Conservation (phyloP, 2,797 vertebrate species). For the Galago senegalensis region DNA sequence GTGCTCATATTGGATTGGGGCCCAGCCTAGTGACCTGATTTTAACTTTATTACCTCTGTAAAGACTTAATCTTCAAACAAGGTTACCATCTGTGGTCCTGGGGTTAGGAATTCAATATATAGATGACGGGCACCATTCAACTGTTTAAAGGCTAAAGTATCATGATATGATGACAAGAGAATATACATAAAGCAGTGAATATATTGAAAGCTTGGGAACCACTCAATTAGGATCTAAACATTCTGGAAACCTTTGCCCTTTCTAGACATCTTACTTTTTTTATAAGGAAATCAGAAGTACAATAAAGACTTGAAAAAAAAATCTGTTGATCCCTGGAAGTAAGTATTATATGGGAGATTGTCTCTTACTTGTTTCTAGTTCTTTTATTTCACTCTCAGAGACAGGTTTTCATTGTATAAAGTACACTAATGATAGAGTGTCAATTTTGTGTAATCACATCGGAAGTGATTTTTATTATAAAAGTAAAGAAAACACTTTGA, state of each 20-base stretch:
- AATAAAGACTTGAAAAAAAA: constrained; percentile 7
- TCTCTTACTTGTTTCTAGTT: neutral
- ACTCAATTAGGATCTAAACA: neutral
- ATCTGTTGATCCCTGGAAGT: neutral
- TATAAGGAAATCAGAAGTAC: neutral
- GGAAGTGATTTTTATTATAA: constrained; percentile 4
- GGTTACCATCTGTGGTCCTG: neutral
- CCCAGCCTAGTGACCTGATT: neutral
- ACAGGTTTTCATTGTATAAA: neutral
- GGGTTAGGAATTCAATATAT: neutral
- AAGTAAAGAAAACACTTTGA: neutral
- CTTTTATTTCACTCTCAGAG: neutral
- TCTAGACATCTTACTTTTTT: neutral
- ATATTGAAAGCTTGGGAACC: neutral
- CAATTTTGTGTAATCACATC: neutral
- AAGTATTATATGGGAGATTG: neutral
- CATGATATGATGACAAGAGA: neutral
- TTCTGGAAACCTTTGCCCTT: neutral
- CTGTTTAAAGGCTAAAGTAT: neutral
- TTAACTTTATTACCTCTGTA: neutral
- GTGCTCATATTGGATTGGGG: neutral
- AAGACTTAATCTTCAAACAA: neutral
- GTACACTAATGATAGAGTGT: neutral
- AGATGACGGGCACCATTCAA: neutral
- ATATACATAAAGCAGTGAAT: neutral